Evolutionary conservation across 2,113 vertebrate species (phyloP).

Genomic region (Sitta europaea): DNA sequence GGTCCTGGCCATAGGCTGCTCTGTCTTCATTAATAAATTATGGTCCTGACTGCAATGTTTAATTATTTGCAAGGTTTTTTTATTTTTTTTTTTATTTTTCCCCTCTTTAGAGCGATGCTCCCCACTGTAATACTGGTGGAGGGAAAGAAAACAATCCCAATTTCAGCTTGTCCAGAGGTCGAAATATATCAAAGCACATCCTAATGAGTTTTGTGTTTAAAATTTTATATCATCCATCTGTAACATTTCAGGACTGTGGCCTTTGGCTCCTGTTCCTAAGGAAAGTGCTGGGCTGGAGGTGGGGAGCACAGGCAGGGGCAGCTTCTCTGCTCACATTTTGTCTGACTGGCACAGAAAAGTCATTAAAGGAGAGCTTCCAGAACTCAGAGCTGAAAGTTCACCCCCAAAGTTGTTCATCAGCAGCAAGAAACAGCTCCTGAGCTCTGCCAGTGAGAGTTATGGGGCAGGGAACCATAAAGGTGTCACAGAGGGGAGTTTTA

Average conservation of each 20-base stretch:
- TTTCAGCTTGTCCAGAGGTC: background rate
- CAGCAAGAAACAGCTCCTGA: background rate
- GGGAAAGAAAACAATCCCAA: accelerated
- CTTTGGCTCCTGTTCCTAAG: accelerated
- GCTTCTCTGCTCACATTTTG: background rate
- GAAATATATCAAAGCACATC: background rate
- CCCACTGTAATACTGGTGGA: background rate
- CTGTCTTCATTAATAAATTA: constrained; percentile 7
- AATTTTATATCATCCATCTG: background rate
- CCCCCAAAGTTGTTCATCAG: background rate
- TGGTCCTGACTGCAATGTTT: background rate
- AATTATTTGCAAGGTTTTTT: background rate
- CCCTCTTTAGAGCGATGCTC: background rate
- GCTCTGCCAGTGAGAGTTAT: background rate
- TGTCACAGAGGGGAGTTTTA: background rate
- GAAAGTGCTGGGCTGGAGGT: background rate
- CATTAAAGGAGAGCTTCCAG: background rate
- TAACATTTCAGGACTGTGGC: background rate
- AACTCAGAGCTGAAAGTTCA: background rate
- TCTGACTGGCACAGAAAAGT: background rate
- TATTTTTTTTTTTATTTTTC: background rate
- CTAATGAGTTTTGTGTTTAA: background rate
- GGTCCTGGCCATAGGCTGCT: background rate
- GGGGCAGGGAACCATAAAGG: background rate
- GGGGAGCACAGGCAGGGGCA: background rate